Base-by-base conservation (phyloP, 1,140 invertebrate species). In the Acromyrmex echinatior region DNA sequence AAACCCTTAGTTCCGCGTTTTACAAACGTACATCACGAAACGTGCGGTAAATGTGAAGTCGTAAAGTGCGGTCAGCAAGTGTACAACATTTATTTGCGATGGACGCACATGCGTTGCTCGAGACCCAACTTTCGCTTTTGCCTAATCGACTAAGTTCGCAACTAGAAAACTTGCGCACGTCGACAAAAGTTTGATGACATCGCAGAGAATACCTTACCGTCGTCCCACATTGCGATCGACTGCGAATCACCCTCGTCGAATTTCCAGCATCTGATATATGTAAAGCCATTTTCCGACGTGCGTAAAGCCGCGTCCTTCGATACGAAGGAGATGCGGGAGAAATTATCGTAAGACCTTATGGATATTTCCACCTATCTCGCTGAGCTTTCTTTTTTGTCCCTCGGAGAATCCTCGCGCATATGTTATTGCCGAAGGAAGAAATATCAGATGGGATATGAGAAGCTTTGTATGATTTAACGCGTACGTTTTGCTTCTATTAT, bases 231-330 rank as follows among this genome's bases (percentile, higher is more conserved):
- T 35, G 28, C 49, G 28, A 80, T 87, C 45, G 70, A 12, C 39
- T 28, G 28, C 10, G 28, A 9, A 65, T 53, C 73, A 25, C 86
- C 86, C 89, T 80, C 65, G 81, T 88, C 89, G 82, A 90, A 88
- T 90, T 86, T 74, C 66, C 16, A 70, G 49, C 5, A 28, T n/a
- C 76, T 91, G 90, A 91, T 90, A 82, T 88, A 90, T 90, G 89
- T 90, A 90, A 90, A 86, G 78, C 86, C 77, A 88, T 90, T 90
- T 81, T 88, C 53, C 62, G 80, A 78, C 21, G 35, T 21, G 68
- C 70, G 74, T 62, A 63, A 81, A 86, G 49, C 74, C 62, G 60
- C 77, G 58, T 21, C 58, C 65, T 71, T 53, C 79, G 49, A 35
- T 35, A 35, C 49, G 73, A 78, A 58, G 86, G 89, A 60, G 28